Evolutionary conservation across 1,140 invertebrate species (phyloP).

Genomic region (Anagrus nilaparvatae): DNA sequence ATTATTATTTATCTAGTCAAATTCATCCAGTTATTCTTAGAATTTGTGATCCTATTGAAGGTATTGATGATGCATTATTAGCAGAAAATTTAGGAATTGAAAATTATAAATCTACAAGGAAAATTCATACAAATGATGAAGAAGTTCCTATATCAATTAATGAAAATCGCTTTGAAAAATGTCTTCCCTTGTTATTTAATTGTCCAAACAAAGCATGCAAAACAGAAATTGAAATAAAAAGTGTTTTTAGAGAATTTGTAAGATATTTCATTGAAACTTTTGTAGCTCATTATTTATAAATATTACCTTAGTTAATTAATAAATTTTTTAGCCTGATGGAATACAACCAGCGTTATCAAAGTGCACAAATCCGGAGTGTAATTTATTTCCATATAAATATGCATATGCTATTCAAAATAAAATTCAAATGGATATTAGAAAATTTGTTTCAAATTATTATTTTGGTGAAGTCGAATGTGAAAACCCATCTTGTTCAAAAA

Average conservation of each 20-base stretch:
- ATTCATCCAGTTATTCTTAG: constrained; percentile 90
- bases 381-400: constrained; percentile 50
- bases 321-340: constrained; percentile 1
- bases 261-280: constrained; percentile 13
- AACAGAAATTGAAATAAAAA: constrained; percentile 41
- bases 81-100: constrained; percentile 74
- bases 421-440: constrained; percentile 53
- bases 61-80: constrained; percentile 79
- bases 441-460: constrained; percentile 66
- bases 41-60: constrained; percentile 92
- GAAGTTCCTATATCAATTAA: constrained; percentile 49
- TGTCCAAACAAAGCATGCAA: constrained; percentile 51
- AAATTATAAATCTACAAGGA: constrained; percentile 38
- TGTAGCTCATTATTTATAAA: neutral
- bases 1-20: constrained; percentile 80
- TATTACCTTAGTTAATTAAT: constrained; percentile 2
- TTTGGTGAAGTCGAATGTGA: constrained; percentile 75
- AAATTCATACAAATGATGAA: constrained; percentile 29
- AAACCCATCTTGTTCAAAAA: constrained; percentile 70
- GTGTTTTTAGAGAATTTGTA: constrained; percentile 23
- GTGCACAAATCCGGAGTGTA: constrained; percentile 60
- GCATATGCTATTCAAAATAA: constrained; percentile 60
- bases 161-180: constrained; percentile 66
- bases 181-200: constrained; percentile 57
- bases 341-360: constrained; percentile 45